Percentiles rank a stretch among this genome's conserved stretches.
Evolutionary conservation across 2,888 invertebrate genomes (phyloP).

Genomic region (Terebella lapidaria): DNA sequence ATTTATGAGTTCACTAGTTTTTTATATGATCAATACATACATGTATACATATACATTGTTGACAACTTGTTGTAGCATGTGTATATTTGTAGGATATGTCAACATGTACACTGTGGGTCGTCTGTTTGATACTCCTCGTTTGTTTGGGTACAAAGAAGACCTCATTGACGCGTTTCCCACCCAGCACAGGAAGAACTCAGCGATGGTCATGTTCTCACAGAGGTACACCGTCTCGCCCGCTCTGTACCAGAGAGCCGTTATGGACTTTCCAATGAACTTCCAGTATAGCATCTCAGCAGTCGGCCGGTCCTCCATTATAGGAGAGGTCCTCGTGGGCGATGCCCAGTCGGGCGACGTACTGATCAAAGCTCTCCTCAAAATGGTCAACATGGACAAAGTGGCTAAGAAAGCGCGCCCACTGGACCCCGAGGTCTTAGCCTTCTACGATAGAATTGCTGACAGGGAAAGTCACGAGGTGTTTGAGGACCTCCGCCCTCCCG

Average conservation of each 20-base stretch:
- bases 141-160: background rate
- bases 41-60: too few species aligned
- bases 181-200: background rate
- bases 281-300: background rate
- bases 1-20: too few species aligned
- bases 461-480: background rate
- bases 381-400: background rate
- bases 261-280: slow-evolving; percentile 1
- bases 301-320: background rate
- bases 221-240: background rate
- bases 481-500: too few species aligned
- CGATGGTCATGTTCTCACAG: background rate
- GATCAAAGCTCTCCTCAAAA: background rate
- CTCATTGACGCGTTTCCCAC: too few species aligned
- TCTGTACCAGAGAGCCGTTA: background rate
- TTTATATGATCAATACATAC: too few species aligned
- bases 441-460: background rate
- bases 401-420: background rate
- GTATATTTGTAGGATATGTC: background rate
- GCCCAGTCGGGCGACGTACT: background rate
- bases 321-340: background rate
- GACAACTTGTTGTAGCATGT: background rate
- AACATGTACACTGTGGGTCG: background rate
- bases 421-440: background rate
- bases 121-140: background rate